Evolutionary conservation across 2,888 invertebrate genomes (phyloP), one percentile per base, ranked within the genome.

Genomic region (Baronia brevicornis): DNA sequence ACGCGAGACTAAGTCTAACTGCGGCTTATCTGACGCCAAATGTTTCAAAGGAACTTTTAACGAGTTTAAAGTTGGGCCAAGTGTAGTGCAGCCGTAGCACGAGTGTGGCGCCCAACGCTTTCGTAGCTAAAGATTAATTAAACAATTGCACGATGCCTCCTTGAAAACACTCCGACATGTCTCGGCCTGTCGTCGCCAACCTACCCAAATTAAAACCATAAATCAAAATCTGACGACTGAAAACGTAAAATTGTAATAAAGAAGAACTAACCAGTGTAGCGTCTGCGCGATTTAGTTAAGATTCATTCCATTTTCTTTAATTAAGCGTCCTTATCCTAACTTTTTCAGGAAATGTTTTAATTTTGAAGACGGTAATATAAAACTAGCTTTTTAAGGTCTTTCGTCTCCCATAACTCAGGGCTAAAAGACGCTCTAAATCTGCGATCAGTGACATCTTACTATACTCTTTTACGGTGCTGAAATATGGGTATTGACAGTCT

Each of bases 81-180:
- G 78, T 78, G 77, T 77, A 80, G 70, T 82, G 79, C 78, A 77
- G 71, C 54, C 53, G 51, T 70, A 48, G 51, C 34, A 28, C 44
- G 44, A 48, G 57, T 48, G 48, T 48, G 52, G 48, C 45, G 54
- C 69, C 63, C 69, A 70, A 66, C 71, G 65, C 65, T 70, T 69
- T 62, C 67, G 60, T 60, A 61, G 70, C 72, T 71, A 70, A 70
- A 80, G 80, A 84, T 82, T 84, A 84, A 84, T 84, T 84, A 84
- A 82, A 84, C 82, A 82, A 80, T 82, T 75, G 82, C 78, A 71
- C 78, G 79, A 79, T 77, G 77, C 75, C 75, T 82, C 63, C 72
- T 80, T 74, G 77, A 82, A 79, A 80, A 80, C 79, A 82, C 82
- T 82, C 80, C 74, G 73, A 80, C 82, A 75, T 82, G 82, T 82